A percentile compares a stretch with the other conserved stretches of the same genome.
Evolutionary conservation across 1,140 invertebrate species (phyloP).

Genomic region (Antheraea mylitta): DNA sequence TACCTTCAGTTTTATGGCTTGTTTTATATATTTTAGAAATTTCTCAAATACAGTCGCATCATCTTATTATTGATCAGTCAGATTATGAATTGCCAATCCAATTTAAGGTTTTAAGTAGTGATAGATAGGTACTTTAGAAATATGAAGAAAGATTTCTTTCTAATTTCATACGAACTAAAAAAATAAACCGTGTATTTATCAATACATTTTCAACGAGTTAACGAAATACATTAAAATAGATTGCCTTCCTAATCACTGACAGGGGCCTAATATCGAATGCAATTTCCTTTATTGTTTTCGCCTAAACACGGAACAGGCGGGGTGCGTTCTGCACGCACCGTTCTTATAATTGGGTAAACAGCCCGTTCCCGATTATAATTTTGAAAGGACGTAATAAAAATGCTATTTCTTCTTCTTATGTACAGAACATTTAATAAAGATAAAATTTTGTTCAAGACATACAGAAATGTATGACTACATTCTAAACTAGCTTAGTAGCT

Average conservation of each 20-base stretch:
- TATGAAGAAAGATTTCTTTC: not conserved
- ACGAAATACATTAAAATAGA: conserved; percentile 33
- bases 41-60: too few species aligned
- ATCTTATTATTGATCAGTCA: too few species aligned
- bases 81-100: too few species aligned
- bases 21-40: too few species aligned
- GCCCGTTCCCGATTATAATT: conserved; percentile 3
- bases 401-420: not conserved
- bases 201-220: not conserved
- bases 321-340: conserved; percentile 19
- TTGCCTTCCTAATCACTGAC: conserved; percentile 26
- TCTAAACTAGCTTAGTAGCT: too few species aligned
- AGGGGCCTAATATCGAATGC: conserved; percentile 27
- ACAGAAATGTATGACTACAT: too few species aligned
- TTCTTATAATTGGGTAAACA: conserved; percentile 17
- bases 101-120: too few species aligned
- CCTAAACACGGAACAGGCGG: conserved; percentile 25
- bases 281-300: conserved; percentile 37
- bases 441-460: not conserved
- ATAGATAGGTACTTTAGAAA: not conserved
- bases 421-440: not conserved
- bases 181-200: not conserved
- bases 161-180: not conserved
- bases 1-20: too few species aligned
- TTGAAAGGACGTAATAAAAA: not conserved